phyloP scores from a whole-genome alignment of 2,113 vertebrate species.

The Clupea harengus region DNA sequence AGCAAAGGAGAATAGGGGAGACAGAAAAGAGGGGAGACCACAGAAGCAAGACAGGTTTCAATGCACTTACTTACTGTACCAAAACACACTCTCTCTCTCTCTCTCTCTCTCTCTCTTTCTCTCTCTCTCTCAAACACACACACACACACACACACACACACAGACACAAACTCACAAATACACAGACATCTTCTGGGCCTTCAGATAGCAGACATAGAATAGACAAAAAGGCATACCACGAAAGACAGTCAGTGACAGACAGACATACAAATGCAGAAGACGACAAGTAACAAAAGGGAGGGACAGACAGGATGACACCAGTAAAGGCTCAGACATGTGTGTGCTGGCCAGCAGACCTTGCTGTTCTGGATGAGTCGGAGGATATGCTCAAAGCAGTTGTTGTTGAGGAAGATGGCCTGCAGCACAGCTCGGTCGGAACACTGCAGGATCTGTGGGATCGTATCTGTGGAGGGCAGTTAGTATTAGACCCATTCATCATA shows the following conservation, averaged over 20 bases:
- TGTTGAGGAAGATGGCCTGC: constrained; percentile 94
- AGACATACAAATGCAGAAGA: neutral
- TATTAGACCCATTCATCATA: neutral
- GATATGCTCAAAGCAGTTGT: constrained; percentile 98
- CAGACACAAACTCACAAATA: neutral
- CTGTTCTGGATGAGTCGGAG: constrained; percentile 95
- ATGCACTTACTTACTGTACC: neutral
- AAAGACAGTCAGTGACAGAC: neutral
- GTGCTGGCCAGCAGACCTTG: constrained; percentile 75
- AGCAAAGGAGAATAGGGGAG: neutral
- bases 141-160: constrained; percentile 8
- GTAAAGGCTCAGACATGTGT: neutral
- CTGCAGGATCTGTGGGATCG: constrained; percentile 89
- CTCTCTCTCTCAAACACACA: neutral
- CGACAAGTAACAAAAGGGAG: neutral
- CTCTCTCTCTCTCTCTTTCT: too few species aligned
- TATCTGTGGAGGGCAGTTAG: constrained; percentile 64
- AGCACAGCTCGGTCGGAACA: constrained; percentile 89
- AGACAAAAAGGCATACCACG: neutral
- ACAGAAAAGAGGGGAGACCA: neutral
- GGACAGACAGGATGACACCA: neutral
- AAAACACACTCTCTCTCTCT: neutral
- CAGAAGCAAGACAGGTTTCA: neutral
- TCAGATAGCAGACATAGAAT: too few species aligned
- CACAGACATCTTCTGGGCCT: too few species aligned